These are phyloP conservation scores for Leptodactylus fallax DNA, from an alignment of 2,797 vertebrate genomes.

Conservation along the genomic window DNA sequence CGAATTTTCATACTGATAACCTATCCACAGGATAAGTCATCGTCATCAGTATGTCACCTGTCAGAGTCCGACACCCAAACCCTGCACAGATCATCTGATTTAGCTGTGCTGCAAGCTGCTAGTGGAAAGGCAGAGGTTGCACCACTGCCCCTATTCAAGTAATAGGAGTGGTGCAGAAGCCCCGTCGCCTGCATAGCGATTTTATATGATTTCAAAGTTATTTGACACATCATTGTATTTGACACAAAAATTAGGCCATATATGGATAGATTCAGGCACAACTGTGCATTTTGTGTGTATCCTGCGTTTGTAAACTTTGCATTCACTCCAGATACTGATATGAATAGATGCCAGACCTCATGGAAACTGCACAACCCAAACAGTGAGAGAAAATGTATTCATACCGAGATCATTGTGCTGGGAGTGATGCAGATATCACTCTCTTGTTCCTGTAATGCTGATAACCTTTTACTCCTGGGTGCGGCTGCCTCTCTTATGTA, in stretches of 20 bases:
- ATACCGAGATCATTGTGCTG: neutral
- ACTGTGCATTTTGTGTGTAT: neutral
- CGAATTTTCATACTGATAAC: too few relatives aligned
- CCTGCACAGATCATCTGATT: too few relatives aligned
- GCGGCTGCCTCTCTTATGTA: neutral
- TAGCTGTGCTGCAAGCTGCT: too few relatives aligned
- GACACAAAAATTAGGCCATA: neutral
- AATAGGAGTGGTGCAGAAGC: too few relatives aligned
- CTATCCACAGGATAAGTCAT: too few relatives aligned
- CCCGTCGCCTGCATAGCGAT: too few relatives aligned
- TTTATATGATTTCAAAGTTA: too few relatives aligned
- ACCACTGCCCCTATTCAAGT: too few relatives aligned
- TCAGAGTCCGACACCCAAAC: too few relatives aligned
- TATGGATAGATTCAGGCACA: neutral
- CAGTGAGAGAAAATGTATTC: constrained; percentile 11
- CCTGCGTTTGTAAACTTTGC: neutral
- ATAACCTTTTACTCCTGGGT: constrained; percentile 34
- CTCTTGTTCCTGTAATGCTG: constrained; percentile 30
- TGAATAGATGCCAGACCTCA: constrained; percentile 32
- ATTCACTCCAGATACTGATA: constrained; percentile 1
- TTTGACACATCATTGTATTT: too few relatives aligned
- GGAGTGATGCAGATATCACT: constrained; percentile 4
- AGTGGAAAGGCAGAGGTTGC: too few relatives aligned
- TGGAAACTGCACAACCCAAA: constrained; percentile 25
- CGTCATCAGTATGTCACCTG: too few relatives aligned